phyloP scores from a whole-genome alignment of 2,888 invertebrate genomes.

The Glyphotaelius pellucidus region DNA sequence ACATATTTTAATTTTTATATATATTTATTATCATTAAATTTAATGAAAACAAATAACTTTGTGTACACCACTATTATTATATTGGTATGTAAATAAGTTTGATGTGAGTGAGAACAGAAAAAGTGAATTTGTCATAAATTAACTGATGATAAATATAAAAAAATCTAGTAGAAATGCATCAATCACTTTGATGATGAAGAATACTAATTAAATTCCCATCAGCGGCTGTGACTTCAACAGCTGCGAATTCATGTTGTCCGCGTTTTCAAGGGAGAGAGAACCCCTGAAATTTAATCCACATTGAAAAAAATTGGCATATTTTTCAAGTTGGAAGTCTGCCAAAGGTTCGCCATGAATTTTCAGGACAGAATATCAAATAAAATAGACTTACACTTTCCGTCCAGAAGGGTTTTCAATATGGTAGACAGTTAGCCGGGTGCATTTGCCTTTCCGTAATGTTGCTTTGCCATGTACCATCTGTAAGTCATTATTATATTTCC shows the following conservation, averaged over 20 bases:
- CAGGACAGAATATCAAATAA: not conserved
- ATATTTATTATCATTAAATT: no score
- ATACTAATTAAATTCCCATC: not conserved
- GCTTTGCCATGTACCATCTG: not conserved
- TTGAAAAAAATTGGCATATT: not conserved
- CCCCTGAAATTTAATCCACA: not conserved
- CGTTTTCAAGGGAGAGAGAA: not conserved
- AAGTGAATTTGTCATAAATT: not conserved
- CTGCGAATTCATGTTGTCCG: not conserved
- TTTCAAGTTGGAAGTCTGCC: not conserved
- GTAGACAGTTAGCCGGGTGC: not conserved
- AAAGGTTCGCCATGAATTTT: not conserved
- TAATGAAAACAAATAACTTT: no score
- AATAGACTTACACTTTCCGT: not conserved
- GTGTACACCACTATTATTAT: no score
- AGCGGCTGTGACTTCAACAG: not conserved
- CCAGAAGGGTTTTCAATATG: not conserved
- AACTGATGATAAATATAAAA: not conserved
- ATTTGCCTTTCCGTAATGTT: no score
- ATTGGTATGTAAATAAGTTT: not conserved
- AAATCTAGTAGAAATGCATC: not conserved
- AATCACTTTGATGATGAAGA: not conserved
- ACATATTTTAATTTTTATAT: no score
- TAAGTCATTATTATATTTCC: not conserved
- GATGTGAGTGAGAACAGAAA: not conserved